These are phyloP conservation scores for Steromphala cineraria DNA, from an alignment of 2,888 invertebrate species.

Conservation along the genomic window DNA sequence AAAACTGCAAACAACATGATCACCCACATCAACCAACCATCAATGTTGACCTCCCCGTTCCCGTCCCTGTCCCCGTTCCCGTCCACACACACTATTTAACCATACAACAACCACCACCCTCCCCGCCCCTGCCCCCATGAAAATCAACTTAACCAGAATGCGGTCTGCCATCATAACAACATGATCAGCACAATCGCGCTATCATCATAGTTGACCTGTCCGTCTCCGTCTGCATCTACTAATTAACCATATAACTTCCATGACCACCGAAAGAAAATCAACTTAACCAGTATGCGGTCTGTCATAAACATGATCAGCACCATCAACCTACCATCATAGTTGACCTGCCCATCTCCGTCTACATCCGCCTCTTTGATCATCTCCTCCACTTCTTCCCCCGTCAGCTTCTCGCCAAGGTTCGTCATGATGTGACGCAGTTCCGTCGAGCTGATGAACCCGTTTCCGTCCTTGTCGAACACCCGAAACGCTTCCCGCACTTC, in stretches of 20 bases:
- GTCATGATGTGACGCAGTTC: slow-evolving; percentile 99
- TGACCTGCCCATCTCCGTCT: slow-evolving; percentile 90
- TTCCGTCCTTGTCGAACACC: slow-evolving; percentile 98
- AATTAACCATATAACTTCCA: too few relatives aligned
- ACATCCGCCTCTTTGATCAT: slow-evolving; percentile 99
- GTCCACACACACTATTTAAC: neutral
- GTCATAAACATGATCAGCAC: neutral
- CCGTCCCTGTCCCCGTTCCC: too few relatives aligned
- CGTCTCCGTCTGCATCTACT: too few relatives aligned
- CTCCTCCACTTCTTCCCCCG: slow-evolving; percentile 99
- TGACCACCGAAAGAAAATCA: too few relatives aligned
- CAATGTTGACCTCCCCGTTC: too few relatives aligned
- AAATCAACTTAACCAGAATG: too few relatives aligned
- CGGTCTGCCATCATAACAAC: too few relatives aligned
- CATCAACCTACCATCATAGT: slow-evolving; percentile 26
- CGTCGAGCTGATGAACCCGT: slow-evolving; percentile 98
- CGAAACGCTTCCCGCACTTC: slow-evolving; percentile 98
- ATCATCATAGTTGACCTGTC: slow-evolving; percentile 72
- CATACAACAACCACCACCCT: neutral
- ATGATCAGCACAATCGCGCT: too few relatives aligned
- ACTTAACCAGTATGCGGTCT: too few relatives aligned
- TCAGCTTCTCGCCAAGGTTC: slow-evolving; percentile 99
- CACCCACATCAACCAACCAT: too few relatives aligned
- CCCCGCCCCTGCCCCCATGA: neutral
- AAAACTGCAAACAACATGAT: too few relatives aligned